Evolutionary conservation across 2,797 vertebrate genomes (phyloP).

Genomic region (Urosaurus nigricauda): DNA sequence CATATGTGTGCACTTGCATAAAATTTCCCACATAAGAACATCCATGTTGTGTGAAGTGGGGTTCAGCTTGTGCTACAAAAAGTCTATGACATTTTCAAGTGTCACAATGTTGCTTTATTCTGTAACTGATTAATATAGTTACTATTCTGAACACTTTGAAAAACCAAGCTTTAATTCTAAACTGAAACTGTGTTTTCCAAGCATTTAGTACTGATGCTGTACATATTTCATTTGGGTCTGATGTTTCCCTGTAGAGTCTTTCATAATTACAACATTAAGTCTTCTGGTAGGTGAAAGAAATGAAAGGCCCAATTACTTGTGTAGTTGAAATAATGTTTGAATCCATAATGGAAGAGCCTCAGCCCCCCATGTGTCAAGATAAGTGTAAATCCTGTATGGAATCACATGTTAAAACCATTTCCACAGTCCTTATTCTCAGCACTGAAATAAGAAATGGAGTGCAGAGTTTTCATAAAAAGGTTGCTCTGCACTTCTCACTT

Average conservation of each 20-base stretch:
- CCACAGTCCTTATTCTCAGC: background rate
- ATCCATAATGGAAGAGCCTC: background rate
- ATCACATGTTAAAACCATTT: constrained; percentile 15
- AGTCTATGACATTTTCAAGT: background rate
- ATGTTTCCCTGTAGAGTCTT: too few species aligned
- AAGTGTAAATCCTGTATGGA: background rate
- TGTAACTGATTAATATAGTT: background rate
- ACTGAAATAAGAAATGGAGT: too few species aligned
- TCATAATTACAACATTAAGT: too few species aligned
- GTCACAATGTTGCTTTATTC: background rate
- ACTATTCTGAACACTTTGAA: background rate
- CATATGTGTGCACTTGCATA: background rate
- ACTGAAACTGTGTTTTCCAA: background rate
- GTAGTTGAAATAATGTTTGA: background rate
- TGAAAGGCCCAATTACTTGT: background rate
- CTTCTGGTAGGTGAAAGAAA: too few species aligned
- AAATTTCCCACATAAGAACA: background rate
- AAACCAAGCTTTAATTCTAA: background rate
- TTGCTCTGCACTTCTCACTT: background rate
- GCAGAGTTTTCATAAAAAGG: background rate
- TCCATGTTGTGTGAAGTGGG: background rate
- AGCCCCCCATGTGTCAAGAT: background rate
- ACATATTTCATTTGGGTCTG: too few species aligned
- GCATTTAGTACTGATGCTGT: too few species aligned
- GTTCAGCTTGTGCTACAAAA: background rate